Base-by-base conservation (phyloP, 2,113 vertebrate genomes). In the Panthera leo region DNA sequence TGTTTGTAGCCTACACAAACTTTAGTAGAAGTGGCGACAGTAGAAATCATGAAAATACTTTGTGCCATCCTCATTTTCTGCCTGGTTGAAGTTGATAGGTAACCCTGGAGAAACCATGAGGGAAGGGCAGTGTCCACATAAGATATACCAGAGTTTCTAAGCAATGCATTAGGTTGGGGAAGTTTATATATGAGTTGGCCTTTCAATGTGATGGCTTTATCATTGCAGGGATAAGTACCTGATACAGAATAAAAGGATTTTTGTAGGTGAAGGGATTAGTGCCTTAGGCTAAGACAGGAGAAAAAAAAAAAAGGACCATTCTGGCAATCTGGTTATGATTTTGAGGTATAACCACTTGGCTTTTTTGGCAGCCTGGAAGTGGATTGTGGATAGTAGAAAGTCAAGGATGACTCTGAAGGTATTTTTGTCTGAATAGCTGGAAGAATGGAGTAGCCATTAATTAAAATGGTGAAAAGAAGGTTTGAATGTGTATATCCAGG, bases 181-280 rank as follows among this genome's bases (percentile, higher is more conserved):
- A 67, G 45, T 55, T 95, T 55, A 80, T 14, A 15, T 85, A 73
- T 53, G 39, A 36, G 15, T 65, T 76, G 67, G 13, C 42, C 39
- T 21, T 61, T 76, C 15, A 85, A 61, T 75, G 18, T 78, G 55
- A 53, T 83, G 2, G 18, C 53, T 93, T 95, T 93, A 58, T 58
- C 31, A 96, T 97, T 80, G 19, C 13, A 78, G 58, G 23, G 16
- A 42, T 34, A 89, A 58, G 48, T 63, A 85, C 16, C 65, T 91
- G 3, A 82, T 96, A 68, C 48, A 85, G 48, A 91, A 82, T 96
- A 55, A 93, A 94, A 85, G 4, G 58, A 65, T 73, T 92, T 65
- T 85, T 94, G 5, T 45, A 51, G 6, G 51, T 89, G 15, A 94
- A 95, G n/a, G 42, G n/a, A 73, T 93, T 96, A 75, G 11, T 82